Percentiles rank a stretch among this genome's conserved stretches.
Evolutionary conservation across 2,797 vertebrate species (phyloP).

Genomic region (Allobates femoralis): DNA sequence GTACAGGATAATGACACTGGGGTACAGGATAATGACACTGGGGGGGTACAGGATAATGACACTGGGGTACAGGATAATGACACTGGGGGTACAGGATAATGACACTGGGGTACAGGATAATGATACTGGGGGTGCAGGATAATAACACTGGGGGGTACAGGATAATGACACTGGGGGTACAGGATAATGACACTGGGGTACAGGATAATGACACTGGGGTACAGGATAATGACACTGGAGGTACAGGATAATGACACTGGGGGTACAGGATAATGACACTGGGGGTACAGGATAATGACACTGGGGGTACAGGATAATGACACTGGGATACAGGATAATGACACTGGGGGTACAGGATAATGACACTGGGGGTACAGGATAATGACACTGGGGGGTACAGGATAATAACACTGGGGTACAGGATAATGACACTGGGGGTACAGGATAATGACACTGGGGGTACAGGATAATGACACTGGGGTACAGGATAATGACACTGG

Average conservation of each 20-base stretch:
- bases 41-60: not conserved
- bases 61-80: not conserved
- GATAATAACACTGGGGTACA: not conserved
- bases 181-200: not conserved
- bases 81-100: too few relatives aligned
- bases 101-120: too few relatives aligned
- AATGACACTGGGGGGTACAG: not conserved
- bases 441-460: not conserved
- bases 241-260: not conserved
- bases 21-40: too few relatives aligned
- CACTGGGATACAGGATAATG: too few relatives aligned
- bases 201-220: too few relatives aligned
- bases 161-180: not conserved
- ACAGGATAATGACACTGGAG: too few relatives aligned
- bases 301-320: not conserved
- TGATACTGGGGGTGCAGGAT: not conserved
- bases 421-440: not conserved
- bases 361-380: too few relatives aligned
- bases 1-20: not conserved
- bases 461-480: too few relatives aligned
- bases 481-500: too few relatives aligned
- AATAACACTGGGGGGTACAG: too few relatives aligned
- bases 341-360: too few relatives aligned
- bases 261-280: not conserved
- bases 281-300: too few relatives aligned